Evolutionary conservation across 2,797 vertebrate genomes (phyloP).

Genomic region (Vespertilio murinus): DNA sequence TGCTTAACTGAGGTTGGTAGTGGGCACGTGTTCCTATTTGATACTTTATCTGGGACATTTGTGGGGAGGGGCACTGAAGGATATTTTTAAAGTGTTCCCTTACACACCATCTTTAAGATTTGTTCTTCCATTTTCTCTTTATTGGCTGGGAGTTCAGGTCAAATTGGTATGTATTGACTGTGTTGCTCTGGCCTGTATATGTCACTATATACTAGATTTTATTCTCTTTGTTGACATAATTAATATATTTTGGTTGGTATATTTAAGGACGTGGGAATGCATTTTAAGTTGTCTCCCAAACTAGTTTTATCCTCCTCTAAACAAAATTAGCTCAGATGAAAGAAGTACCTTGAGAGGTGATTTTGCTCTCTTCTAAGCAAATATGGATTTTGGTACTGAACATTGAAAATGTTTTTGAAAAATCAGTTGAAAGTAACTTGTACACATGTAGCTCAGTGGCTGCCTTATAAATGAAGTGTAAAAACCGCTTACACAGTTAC

Average conservation of each 20-base stretch:
- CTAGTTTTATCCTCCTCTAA: neutral
- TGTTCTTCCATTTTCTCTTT: constrained; percentile 15
- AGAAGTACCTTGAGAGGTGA: neutral
- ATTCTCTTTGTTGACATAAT: neutral
- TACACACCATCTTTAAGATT: neutral
- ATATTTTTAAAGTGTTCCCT: neutral
- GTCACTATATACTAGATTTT: neutral
- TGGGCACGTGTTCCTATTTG: neutral
- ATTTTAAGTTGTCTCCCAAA: constrained; percentile 35
- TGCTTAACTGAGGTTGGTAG: neutral
- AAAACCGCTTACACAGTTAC: constrained; percentile 43
- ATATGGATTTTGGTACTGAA: neutral
- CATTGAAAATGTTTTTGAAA: constrained; percentile 33
- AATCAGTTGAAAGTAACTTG: constrained; percentile 35
- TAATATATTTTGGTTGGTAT: neutral
- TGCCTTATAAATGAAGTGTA: constrained; percentile 43
- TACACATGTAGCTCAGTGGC: neutral
- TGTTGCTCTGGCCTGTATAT: neutral
- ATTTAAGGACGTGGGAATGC: neutral
- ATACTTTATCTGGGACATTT: neutral
- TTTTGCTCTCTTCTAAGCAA: neutral
- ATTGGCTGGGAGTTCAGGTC: neutral
- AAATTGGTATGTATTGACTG: neutral
- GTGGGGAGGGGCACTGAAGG: neutral
- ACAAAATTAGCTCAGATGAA: neutral